Evolutionary conservation across 2,888 invertebrate genomes (phyloP).

Genomic region (Venusia cambrica): DNA sequence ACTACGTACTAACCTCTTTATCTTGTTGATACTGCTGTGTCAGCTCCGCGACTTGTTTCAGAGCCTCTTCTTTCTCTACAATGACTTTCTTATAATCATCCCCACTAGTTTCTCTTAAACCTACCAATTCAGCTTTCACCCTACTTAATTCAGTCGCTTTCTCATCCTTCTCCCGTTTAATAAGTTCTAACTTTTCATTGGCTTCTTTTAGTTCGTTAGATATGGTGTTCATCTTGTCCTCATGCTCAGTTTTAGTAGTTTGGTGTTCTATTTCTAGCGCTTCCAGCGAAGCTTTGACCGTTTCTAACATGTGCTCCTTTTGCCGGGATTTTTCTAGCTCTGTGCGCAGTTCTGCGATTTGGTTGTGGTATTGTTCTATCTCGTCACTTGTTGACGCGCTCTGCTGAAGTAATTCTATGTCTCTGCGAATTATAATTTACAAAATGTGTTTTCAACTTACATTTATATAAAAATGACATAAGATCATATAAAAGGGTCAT

Average conservation of each 20-base stretch:
- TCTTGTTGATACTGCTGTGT: constrained; percentile 58
- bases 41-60: constrained; percentile 55
- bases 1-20: constrained; percentile 69
- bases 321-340: constrained; percentile 78
- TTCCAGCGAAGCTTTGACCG: constrained; percentile 66
- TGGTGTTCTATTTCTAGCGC: constrained; percentile 69
- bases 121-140: constrained; percentile 59
- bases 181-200: constrained; percentile 52
- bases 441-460: not conserved
- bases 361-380: constrained; percentile 65
- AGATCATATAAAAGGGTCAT: no score
- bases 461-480: no score
- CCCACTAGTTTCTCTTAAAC: constrained; percentile 57
- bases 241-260: constrained; percentile 61
- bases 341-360: constrained; percentile 59
- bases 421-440: constrained; percentile 42
- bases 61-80: constrained; percentile 60
- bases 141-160: constrained; percentile 56
- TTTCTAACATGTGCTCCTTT: constrained; percentile 72
- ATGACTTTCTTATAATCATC: constrained; percentile 63
- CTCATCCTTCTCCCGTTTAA: constrained; percentile 57
- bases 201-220: constrained; percentile 63
- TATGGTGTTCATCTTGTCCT: constrained; percentile 57
- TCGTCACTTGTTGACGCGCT: constrained; percentile 72
- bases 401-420: constrained; percentile 72